A percentile compares a stretch with the other conserved stretches of the same genome.
phyloP scores from a whole-genome alignment of 2,888 invertebrate genomes.

The Drosophila kanekoi region DNA sequence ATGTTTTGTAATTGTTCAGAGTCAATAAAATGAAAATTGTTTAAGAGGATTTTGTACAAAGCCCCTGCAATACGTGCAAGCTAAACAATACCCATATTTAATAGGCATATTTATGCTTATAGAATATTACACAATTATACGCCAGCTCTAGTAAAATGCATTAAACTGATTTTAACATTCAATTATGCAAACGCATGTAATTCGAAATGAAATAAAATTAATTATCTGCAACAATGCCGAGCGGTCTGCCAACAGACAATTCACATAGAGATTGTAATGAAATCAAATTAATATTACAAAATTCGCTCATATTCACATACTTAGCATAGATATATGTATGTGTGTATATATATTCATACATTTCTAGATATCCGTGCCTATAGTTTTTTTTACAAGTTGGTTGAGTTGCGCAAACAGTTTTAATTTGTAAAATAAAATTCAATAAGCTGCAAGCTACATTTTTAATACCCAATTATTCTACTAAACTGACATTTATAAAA shows the following conservation, averaged over 20 bases:
- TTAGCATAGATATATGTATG: conserved; percentile 8
- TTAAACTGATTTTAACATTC: conserved; percentile 29
- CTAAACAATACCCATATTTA: not conserved
- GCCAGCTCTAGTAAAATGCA: not conserved
- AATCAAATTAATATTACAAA: conserved; percentile 56
- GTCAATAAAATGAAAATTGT: not conserved
- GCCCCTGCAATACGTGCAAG: not conserved
- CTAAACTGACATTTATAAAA: conserved; percentile 18
- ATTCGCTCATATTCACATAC: conserved; percentile 40
- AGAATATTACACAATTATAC: not conserved
- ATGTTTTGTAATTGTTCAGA: conserved; percentile 21
- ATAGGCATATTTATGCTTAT: not conserved
- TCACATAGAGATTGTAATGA: conserved; percentile 38
- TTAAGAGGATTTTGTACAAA: conserved; percentile 6
- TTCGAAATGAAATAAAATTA: conserved; percentile 56
- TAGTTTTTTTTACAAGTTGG: conserved; percentile 11
- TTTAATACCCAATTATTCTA: conserved; percentile 38
- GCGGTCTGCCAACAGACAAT: conserved; percentile 23
- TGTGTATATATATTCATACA: not conserved
- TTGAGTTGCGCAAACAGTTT: conserved; percentile 34
- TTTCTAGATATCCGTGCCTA: not conserved
- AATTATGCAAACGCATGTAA: conserved; percentile 45
- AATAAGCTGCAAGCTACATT: conserved; percentile 53
- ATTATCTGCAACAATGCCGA: conserved; percentile 46
- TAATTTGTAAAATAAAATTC: conserved; percentile 63